A percentile compares a stretch with the other conserved stretches of the same genome.
Conservation (phyloP, 2,888 invertebrate species). For the Eumerus sabulonum region DNA sequence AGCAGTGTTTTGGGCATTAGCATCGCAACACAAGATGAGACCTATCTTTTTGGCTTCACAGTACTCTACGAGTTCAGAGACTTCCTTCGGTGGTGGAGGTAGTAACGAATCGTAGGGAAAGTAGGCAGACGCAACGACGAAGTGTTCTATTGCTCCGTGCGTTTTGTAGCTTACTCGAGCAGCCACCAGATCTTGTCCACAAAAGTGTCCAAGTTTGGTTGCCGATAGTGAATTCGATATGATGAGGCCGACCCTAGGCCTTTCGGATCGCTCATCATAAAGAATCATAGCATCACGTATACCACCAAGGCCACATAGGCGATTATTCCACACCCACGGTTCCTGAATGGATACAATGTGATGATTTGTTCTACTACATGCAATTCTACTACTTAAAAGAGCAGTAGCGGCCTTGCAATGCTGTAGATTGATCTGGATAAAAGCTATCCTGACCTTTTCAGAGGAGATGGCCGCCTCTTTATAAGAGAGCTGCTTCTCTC, state of each 20-base stretch:
- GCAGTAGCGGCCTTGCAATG: slow-evolving; percentile 7
- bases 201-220: not conserved
- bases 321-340: slow-evolving; percentile 6
- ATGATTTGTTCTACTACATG: not conserved
- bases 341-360: slow-evolving; percentile 4
- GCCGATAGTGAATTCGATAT: not conserved
- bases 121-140: slow-evolving; percentile 1
- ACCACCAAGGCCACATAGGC: not conserved
- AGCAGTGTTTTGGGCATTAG: no score
- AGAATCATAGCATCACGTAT: not conserved
- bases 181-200: slow-evolving; percentile 4
- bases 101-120: not conserved
- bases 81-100: not conserved
- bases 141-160: not conserved
- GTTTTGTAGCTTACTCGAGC: not conserved
- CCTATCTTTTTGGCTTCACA: no score
- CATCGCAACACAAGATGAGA: no score
- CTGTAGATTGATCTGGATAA: slow-evolving; percentile 2
- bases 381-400: not conserved
- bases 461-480: no score
- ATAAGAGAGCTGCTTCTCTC: no score
- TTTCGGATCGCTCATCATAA: slow-evolving; percentile 2
- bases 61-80: not conserved
- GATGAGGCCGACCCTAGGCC: not conserved
- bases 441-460: no score